A percentile compares a stretch with the other conserved stretches of the same genome.
Evolutionary conservation across 2,797 vertebrate species (phyloP).

Genomic region (Peromyscus attwateri): DNA sequence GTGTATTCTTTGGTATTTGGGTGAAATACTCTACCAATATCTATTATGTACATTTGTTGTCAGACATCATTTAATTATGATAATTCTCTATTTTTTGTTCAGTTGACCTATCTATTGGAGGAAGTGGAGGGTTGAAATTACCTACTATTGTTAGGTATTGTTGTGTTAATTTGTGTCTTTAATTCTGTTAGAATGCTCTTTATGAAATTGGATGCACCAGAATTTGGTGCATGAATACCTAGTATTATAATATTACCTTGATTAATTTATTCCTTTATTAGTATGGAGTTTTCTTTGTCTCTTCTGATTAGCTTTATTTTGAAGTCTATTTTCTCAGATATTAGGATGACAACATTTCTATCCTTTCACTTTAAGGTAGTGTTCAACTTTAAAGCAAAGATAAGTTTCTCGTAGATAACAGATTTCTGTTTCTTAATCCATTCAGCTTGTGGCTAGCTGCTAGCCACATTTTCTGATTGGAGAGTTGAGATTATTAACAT

Average conservation of each 20-base stretch:
- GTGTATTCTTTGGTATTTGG: neutral
- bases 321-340: neutral
- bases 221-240: neutral
- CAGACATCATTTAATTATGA: neutral
- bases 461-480: neutral
- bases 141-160: neutral
- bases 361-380: neutral
- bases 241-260: neutral
- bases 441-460: neutral
- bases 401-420: neutral
- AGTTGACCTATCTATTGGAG: neutral
- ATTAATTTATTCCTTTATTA: neutral
- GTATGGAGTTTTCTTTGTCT: neutral
- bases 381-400: neutral
- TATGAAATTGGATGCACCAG: neutral
- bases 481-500: neutral
- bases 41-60: neutral
- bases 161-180: neutral
- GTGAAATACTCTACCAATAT: neutral
- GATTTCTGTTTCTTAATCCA: neutral
- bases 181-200: neutral
- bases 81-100: neutral
- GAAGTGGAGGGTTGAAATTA: neutral
- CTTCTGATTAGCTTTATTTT: neutral
- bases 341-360: neutral